Conservation (phyloP, 2,888 invertebrate genomes). For the Nyleta sp. region DNA sequence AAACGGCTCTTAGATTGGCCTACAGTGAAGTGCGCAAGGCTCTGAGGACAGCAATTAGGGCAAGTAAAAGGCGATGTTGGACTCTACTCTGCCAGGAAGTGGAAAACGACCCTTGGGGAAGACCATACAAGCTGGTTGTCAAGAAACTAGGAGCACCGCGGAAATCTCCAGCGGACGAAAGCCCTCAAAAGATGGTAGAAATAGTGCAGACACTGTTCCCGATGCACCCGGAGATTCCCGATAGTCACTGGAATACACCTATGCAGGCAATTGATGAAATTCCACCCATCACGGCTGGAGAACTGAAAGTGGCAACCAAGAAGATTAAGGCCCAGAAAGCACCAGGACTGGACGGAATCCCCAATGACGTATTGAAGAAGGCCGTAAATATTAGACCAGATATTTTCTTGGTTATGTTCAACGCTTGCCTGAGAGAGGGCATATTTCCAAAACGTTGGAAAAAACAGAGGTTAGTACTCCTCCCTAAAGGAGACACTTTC, state of each 20-base stretch:
- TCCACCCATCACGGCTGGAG: conserved; percentile 29
- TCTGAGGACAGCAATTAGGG: background rate
- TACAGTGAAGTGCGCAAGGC: background rate
- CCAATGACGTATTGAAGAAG: conserved; percentile 42
- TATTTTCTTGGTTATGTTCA: conserved; percentile 17
- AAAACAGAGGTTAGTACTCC: background rate
- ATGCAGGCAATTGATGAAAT: background rate
- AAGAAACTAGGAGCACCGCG: background rate
- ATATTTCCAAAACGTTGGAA: conserved; percentile 31
- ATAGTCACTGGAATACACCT: background rate
- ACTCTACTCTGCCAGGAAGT: background rate
- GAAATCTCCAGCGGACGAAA: background rate
- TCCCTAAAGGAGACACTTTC: background rate
- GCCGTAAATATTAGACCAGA: background rate
- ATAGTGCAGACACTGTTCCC: background rate
- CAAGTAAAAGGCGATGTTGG: background rate
- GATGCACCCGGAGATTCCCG: background rate
- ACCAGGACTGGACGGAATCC: conserved; percentile 65
- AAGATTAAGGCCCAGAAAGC: conserved; percentile 61
- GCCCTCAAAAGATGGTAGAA: background rate
- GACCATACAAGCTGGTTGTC: background rate
- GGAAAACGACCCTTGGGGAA: background rate
- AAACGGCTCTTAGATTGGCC: background rate
- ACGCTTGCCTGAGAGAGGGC: conserved; percentile 41
- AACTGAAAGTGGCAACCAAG: conserved; percentile 49